These are phyloP conservation scores for Cichladusa arquata DNA, from an alignment of 2,113 vertebrate species.

Conservation along the genomic window DNA sequence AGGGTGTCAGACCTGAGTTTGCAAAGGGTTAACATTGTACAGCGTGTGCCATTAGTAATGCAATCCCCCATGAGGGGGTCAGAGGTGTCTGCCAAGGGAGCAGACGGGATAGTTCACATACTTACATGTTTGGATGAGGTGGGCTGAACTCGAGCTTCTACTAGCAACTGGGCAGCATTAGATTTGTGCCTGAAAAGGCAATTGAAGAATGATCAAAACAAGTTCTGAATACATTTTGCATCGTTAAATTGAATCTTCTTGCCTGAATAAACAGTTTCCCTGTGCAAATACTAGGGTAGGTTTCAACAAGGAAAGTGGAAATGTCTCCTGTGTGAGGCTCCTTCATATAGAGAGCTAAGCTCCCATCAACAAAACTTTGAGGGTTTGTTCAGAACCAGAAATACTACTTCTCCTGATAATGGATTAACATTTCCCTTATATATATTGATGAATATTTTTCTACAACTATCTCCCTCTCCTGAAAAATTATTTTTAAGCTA, in stretches of 20 bases:
- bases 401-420: background rate
- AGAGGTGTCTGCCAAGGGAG: constrained; percentile 41
- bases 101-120: constrained; percentile 17
- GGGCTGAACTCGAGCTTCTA: constrained; percentile 92
- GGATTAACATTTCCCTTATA: background rate
- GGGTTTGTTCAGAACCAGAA: background rate
- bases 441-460: background rate
- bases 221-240: background rate
- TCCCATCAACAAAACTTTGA: background rate
- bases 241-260: background rate
- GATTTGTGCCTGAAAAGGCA: constrained; percentile 86
- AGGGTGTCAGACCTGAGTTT: background rate
- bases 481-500: background rate
- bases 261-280: background rate
- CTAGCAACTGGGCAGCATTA: constrained; percentile 91
- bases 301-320: background rate
- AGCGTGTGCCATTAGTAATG: background rate
- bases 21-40: background rate
- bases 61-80: background rate
- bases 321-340: background rate
- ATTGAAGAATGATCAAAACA: constrained; percentile 32
- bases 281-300: background rate
- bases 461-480: background rate
- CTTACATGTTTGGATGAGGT: constrained; percentile 87
- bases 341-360: background rate